Percentiles rank a stretch among this genome's conserved stretches.
Evolutionary conservation across 2,888 invertebrate species (phyloP).

Genomic region (Aethes cnicana): DNA sequence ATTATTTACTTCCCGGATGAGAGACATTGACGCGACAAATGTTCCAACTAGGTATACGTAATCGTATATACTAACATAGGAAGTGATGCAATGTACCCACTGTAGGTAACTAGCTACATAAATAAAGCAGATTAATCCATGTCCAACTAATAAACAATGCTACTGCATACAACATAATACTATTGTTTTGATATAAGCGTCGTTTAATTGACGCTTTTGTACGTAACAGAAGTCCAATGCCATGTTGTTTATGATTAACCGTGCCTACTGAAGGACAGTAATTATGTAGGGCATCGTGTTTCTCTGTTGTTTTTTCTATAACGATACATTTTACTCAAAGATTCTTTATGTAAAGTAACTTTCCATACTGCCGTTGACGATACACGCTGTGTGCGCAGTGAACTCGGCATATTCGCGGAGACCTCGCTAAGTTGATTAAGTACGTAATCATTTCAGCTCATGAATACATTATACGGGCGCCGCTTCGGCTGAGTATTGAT

Average conservation of each 20-base stretch:
- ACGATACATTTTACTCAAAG: too few species aligned
- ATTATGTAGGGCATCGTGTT: neutral
- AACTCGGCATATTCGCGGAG: constrained; percentile 3
- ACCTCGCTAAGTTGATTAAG: constrained; percentile 7
- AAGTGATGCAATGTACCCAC: constrained; percentile 8
- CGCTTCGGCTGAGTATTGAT: constrained; percentile 1
- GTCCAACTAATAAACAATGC: constrained; percentile 14
- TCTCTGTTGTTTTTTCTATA: neutral
- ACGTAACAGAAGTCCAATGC: constrained; percentile 3
- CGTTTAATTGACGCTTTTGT: constrained; percentile 14
- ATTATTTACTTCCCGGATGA: constrained; percentile 12
- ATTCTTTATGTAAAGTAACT: too few species aligned
- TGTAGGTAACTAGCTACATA: constrained; percentile 6
- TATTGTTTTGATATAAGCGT: constrained; percentile 22
- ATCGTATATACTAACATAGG: neutral
- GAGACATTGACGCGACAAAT: neutral
- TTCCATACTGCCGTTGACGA: too few species aligned
- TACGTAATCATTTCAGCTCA: constrained; percentile 18
- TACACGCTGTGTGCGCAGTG: too few species aligned
- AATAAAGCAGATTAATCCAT: constrained; percentile 9
- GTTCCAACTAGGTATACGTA: neutral
- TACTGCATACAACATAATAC: constrained; percentile 9
- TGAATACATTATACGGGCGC: constrained; percentile 19
- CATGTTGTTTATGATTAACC: constrained; percentile 1
- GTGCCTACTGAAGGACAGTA: neutral